These are phyloP conservation scores for Psittacula echo DNA, from an alignment of 2,797 vertebrate genomes.

Conservation along the genomic window DNA sequence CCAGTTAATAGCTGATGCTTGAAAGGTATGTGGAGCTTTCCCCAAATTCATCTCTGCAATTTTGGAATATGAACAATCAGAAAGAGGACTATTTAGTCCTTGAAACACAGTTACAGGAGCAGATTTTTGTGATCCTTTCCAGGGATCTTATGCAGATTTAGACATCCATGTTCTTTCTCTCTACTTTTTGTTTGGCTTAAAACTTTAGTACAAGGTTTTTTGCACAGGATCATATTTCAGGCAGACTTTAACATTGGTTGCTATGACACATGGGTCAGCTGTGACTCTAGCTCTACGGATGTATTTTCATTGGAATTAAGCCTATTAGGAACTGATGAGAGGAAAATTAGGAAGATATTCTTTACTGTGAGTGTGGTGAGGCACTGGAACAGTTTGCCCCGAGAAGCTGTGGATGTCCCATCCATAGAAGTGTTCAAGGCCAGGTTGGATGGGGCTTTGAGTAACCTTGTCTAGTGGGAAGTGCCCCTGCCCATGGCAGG, in stretches of 20 bases:
- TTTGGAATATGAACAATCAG: background rate
- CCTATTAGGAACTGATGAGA: background rate
- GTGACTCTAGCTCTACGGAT: background rate
- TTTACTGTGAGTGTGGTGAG: background rate
- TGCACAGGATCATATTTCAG: background rate
- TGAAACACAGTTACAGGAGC: background rate
- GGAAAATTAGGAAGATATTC: background rate
- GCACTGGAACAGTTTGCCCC: background rate
- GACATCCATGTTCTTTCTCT: background rate
- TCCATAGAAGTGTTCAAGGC: background rate
- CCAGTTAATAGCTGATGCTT: background rate
- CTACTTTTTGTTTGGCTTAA: background rate
- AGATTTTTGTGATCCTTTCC: background rate
- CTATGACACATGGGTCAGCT: background rate
- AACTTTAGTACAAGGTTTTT: background rate
- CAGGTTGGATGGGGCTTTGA: background rate
- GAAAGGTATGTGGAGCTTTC: background rate
- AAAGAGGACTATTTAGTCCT: background rate
- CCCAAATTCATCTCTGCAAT: background rate
- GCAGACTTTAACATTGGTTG: background rate
- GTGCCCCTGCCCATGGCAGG: background rate
- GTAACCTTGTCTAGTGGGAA: background rate
- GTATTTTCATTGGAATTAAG: slow-evolving; percentile 2
- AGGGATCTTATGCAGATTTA: background rate
- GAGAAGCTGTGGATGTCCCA: background rate